These are phyloP conservation scores for Phasianus colchicus DNA, from an alignment of 2,113 vertebrate species.

Conservation along the genomic window DNA sequence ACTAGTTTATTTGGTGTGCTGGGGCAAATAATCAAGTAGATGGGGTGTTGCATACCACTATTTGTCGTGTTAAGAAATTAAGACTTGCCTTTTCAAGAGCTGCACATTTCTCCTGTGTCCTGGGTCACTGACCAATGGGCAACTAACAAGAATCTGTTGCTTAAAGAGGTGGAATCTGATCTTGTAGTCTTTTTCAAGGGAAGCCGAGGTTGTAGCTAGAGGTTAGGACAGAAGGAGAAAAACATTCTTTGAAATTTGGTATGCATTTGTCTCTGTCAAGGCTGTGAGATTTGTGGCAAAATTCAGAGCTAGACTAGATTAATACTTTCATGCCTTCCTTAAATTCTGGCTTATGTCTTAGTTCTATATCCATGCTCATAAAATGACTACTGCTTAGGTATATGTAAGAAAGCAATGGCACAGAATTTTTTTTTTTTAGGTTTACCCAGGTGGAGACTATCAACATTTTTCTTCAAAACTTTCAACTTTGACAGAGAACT, in stretches of 20 bases:
- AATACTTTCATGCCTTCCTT: neutral
- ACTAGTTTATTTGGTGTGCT: neutral
- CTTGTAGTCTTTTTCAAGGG: neutral
- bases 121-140: neutral
- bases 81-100: neutral
- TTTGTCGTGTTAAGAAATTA: neutral
- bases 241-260: neutral
- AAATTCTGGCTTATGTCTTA: neutral
- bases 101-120: neutral
- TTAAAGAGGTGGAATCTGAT: neutral
- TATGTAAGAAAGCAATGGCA: neutral
- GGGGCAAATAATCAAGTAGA: neutral
- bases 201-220: neutral
- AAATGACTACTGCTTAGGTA: constrained; percentile 13
- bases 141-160: neutral
- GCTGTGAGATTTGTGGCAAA: neutral
- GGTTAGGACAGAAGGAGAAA: neutral
- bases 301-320: neutral
- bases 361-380: neutral
- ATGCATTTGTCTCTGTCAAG: neutral
- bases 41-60: neutral
- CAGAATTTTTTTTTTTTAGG: constrained; percentile 10
- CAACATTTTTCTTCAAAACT: neutral
- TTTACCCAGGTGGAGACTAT: constrained; percentile 5
- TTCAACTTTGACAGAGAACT: neutral